Evolutionary conservation across 2,888 invertebrate genomes (phyloP), one percentile per base, ranked within the genome.

Genomic region (Nomada goodeniana): DNA sequence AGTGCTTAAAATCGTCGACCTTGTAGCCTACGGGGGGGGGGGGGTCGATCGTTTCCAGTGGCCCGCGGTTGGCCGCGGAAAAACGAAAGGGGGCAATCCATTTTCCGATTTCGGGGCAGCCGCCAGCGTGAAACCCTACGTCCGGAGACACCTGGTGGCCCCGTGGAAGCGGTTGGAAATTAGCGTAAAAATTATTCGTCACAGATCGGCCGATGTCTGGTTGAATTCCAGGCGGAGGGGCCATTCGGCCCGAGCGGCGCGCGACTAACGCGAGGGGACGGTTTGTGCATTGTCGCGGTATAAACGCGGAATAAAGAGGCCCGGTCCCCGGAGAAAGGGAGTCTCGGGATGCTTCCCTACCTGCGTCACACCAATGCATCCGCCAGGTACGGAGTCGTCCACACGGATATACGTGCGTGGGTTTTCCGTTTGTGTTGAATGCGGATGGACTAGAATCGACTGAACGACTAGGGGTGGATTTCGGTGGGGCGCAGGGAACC

Each of bases 141-240:
- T 11, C 50, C n/a, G 13, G 42, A 3, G 13, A 55, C 80, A 79
- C 71, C 80, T 68, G 89, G 80, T 59, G 64, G 67, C 55, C 44
- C 57, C 59, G 42, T 20, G 76, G 52, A 57, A 60, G 57, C 81
- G 79, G 79, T 26, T 83, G 60, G 78, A 88, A 91, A 91, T 91
- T 89, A 87, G 90, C 91, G 91, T 91, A 89, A 91, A 91, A 91
- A 91, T 91, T 90, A 91, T 91, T 91, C 91, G 91, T 91, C 91
- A 91, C 91, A 89, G 91, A 86, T 76, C 75, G 82, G 50, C 29
- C 57, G 57, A 69, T 47, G 71, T 72, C 65, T 44, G 60, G 70
- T 68, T 76, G 79, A 64, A 74, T 70, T 59, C 60, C 65, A 52
- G 55, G 61, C 63, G 36, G 53, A 50, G 72, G 73, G 71, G 44